phyloP scores from a whole-genome alignment of 2,888 invertebrate genomes.

The Athalia rosae region DNA sequence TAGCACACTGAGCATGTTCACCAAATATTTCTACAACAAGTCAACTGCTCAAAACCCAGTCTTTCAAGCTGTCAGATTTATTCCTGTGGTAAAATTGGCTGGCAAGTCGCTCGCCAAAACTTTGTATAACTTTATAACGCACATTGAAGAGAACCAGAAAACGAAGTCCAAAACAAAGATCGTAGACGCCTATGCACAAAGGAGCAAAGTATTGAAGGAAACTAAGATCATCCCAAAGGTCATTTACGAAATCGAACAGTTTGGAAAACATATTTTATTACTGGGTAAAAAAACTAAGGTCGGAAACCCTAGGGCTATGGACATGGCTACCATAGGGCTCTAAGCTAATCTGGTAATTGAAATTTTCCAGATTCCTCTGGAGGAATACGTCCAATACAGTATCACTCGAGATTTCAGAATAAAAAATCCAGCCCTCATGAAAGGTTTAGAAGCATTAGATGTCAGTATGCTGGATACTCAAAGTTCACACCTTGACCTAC shows the following conservation, averaged over 20 bases:
- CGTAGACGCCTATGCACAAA: constrained; percentile 70
- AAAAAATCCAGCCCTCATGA: constrained; percentile 75
- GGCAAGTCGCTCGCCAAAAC: constrained; percentile 78
- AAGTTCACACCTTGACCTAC: constrained; percentile 12
- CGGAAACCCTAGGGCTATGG: constrained; percentile 49
- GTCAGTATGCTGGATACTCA: constrained; percentile 57
- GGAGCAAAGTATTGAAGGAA: constrained; percentile 77
- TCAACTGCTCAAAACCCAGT: constrained; percentile 74
- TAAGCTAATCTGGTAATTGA: constrained; percentile 59
- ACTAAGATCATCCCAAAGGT: constrained; percentile 80
- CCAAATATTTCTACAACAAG: constrained; percentile 77
- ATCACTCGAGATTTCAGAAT: constrained; percentile 81
- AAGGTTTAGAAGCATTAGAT: constrained; percentile 74
- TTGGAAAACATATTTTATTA: constrained; percentile 77
- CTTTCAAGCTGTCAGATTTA: constrained; percentile 76
- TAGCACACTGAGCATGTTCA: constrained; percentile 75
- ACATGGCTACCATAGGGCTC: neutral
- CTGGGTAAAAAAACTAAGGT: constrained; percentile 79
- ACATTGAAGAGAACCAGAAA: constrained; percentile 72
- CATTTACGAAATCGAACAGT: constrained; percentile 80
- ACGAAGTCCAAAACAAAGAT: constrained; percentile 67
- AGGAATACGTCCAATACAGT: constrained; percentile 78
- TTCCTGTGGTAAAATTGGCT: constrained; percentile 76
- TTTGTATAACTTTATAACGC: constrained; percentile 77
- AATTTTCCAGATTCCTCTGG: constrained; percentile 62